Evolutionary conservation across 2,113 vertebrate genomes (phyloP).

Genomic region (Corvus moneduloides): DNA sequence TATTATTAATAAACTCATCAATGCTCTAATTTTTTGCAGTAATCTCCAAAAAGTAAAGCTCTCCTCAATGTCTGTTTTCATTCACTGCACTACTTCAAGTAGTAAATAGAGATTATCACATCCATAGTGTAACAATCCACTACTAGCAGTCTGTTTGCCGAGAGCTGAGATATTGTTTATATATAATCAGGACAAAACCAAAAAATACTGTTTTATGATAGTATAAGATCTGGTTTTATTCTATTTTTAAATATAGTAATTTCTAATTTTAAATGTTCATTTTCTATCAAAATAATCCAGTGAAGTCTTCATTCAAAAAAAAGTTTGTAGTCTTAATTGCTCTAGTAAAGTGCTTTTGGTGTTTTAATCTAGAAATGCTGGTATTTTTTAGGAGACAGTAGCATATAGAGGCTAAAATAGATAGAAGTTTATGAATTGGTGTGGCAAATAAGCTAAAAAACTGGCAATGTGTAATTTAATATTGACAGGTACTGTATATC

Average conservation of each 20-base stretch:
- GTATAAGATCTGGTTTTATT: not conserved
- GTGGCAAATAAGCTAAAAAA: not conserved
- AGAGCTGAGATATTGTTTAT: not conserved
- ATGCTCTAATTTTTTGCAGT: not conserved
- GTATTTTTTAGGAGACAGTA: not conserved
- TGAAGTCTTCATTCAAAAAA: not conserved
- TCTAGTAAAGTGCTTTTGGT: not conserved
- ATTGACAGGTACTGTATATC: not conserved
- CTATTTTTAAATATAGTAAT: not conserved
- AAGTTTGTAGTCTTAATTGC: not conserved
- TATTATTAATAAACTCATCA: not conserved
- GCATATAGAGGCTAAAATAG: not conserved
- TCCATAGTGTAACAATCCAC: not conserved
- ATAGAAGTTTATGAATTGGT: not conserved
- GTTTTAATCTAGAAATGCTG: not conserved
- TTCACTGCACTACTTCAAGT: not conserved
- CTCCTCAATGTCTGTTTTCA: not conserved
- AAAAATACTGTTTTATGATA: not conserved
- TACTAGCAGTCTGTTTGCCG: not conserved
- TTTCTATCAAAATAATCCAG: not conserved
- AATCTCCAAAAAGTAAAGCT: not conserved
- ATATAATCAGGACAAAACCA: not conserved
- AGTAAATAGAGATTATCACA: not conserved
- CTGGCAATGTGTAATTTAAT: not conserved
- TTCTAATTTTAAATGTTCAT: not conserved